phyloP scores from a whole-genome alignment of 2,888 invertebrate genomes.

The Esperia sulphurella region DNA sequence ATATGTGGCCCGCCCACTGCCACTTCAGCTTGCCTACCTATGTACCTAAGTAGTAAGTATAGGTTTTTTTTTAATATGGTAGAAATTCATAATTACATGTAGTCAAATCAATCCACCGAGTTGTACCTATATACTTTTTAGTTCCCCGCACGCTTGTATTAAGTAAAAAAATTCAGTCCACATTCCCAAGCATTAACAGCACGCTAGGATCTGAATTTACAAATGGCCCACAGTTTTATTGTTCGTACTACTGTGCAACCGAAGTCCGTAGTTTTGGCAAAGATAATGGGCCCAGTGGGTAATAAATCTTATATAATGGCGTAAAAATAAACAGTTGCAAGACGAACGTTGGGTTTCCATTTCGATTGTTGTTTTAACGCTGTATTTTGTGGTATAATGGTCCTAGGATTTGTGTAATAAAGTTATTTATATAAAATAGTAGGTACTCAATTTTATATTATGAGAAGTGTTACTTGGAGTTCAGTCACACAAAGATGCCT shows the following conservation, averaged over 20 bases:
- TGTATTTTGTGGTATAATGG: constrained; percentile 14
- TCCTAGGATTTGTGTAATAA: not conserved
- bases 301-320: constrained; percentile 43
- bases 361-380: constrained; percentile 32
- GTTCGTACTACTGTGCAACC: constrained; percentile 28
- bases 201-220: constrained; percentile 14
- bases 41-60: no score
- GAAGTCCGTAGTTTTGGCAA: constrained; percentile 31
- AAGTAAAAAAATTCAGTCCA: not conserved
- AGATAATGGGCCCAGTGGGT: constrained; percentile 37
- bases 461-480: no score
- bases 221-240: constrained; percentile 26
- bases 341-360: constrained; percentile 24
- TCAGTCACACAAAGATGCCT: no score
- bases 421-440: no score
- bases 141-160: not conserved
- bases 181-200: constrained; percentile 5
- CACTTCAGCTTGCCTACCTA: no score
- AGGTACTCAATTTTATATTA: no score
- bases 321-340: constrained; percentile 41
- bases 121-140: no score
- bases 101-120: not conserved
- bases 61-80: no score
- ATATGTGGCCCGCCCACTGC: no score
- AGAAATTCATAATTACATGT: no score